Evolutionary conservation across 2,888 invertebrate species (phyloP).

Genomic region (Lobophora halterata): DNA sequence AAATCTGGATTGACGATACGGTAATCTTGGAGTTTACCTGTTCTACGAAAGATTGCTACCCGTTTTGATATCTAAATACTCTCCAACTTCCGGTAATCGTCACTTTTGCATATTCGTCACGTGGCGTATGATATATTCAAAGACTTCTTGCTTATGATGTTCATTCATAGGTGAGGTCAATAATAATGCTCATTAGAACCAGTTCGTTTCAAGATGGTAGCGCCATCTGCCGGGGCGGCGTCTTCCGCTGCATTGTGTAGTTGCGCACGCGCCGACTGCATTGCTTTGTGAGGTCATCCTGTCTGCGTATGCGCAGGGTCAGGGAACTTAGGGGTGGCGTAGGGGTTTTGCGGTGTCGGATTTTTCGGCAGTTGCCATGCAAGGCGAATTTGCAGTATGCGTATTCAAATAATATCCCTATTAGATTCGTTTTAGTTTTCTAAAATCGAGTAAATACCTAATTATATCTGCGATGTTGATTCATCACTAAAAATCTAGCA

Average conservation of each 20-base stretch:
- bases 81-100: constrained; percentile 17
- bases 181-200: constrained; percentile 49
- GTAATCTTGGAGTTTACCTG: too few relatives aligned
- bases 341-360: constrained; percentile 29
- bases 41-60: too few relatives aligned
- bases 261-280: constrained; percentile 68
- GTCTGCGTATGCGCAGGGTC: constrained; percentile 27
- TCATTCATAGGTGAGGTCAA: constrained; percentile 54
- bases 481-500: too few relatives aligned
- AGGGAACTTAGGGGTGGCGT: constrained; percentile 21
- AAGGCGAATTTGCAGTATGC: too few relatives aligned
- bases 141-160: constrained; percentile 37
- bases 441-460: too few relatives aligned
- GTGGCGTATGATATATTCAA: constrained; percentile 40
- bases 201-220: constrained; percentile 50
- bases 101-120: constrained; percentile 37
- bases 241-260: constrained; percentile 77
- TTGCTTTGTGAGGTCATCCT: constrained; percentile 29
- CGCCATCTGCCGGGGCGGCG: constrained; percentile 71
- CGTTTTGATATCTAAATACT: constrained; percentile 2
- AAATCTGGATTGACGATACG: too few relatives aligned
- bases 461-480: too few relatives aligned
- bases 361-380: constrained; percentile 15
- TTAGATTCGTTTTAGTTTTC: too few relatives aligned
- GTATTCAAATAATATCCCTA: too few relatives aligned